Base-by-base conservation (phyloP, 2,888 invertebrate genomes). In the Cosmorhoe ocellata region DNA sequence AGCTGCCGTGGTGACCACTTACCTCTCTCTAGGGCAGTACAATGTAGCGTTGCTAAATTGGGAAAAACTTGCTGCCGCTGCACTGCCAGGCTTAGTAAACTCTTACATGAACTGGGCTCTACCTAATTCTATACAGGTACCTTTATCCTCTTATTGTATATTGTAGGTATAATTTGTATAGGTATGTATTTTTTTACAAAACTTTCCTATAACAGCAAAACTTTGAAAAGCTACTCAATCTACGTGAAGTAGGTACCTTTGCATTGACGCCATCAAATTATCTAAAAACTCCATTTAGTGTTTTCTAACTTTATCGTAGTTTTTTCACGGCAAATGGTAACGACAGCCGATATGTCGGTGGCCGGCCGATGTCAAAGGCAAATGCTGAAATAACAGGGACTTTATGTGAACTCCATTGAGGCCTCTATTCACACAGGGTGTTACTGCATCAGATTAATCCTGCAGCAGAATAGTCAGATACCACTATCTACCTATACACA, bases 41-140 rank as follows among this genome's bases (percentile, higher is more conserved):
- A 89, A 89, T 56, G 84, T 89, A 11, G 79, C 67, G 11, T 70
- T 89, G n/a, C 63, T 89, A 33, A 81, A 88, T 61, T 89, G 89
- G 89, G 70, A 86, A 18, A 69, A 74, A 8, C 67, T 82, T 51
- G 89, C 88, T 24, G 79, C 85, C 1, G 40, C 67, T 8, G 58
- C 64, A 6, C 40, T 66, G 22, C 71, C 76, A 8, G 69, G 64
- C 47, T 49, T 84, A 12, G 54, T 75, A 4, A 65, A 58, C 24
- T 84, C 86, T 3, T 89, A 84, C 59, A 37, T 80, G 24, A 74
- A 69, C 46, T 84, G 80, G 78, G 89, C 87, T n/a, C 69, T 75
- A 7, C 88, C 89, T n/a, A 89, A 89, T 53, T 74, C 84, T 33
- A 67, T 76, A 51, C 69, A 75, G 79, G 88, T 88, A 63, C 24